A percentile compares a stretch with the other conserved stretches of the same genome.
Conservation (phyloP, 2,888 invertebrate genomes). For the Esperia sulphurella region DNA sequence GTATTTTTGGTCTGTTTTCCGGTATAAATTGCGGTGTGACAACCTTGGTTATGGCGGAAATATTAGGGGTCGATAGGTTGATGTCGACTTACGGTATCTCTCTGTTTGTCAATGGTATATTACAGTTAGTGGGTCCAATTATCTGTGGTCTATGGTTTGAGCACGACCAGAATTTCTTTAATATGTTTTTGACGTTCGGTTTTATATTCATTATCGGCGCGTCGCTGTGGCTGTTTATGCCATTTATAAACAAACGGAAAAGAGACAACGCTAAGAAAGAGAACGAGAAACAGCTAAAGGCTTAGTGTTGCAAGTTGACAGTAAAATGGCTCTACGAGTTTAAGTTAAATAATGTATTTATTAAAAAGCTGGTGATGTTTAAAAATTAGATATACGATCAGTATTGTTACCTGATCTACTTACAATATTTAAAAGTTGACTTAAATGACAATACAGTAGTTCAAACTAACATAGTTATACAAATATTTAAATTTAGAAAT, state of each 20-base stretch:
- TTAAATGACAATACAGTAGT: too few relatives aligned
- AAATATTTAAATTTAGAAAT: too few relatives aligned
- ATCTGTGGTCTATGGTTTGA: constrained; percentile 87
- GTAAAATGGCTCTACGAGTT: background rate
- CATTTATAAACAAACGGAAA: constrained; percentile 79
- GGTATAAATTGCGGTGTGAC: constrained; percentile 92
- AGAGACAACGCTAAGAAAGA: constrained; percentile 29
- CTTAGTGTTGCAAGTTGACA: constrained; percentile 19
- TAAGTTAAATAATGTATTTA: too few relatives aligned
- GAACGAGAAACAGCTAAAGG: constrained; percentile 25
- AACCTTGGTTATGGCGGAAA: constrained; percentile 92
- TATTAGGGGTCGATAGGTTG: constrained; percentile 89
- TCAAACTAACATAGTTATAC: too few relatives aligned
- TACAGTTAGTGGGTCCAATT: constrained; percentile 90
- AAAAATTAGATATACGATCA: too few relatives aligned
- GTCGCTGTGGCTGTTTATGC: constrained; percentile 87
- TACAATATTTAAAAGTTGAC: too few relatives aligned
- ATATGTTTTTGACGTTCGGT: constrained; percentile 87
- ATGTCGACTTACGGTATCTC: constrained; percentile 93
- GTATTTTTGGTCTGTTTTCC: constrained; percentile 88
- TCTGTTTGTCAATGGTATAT: constrained; percentile 89
- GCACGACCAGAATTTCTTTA: constrained; percentile 80
- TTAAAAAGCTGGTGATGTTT: too few relatives aligned
- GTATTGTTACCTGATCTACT: too few relatives aligned
- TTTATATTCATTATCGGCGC: constrained; percentile 86